Evolutionary conservation across 2,797 vertebrate species (phyloP).

Genomic region (Cossypha heuglini): DNA sequence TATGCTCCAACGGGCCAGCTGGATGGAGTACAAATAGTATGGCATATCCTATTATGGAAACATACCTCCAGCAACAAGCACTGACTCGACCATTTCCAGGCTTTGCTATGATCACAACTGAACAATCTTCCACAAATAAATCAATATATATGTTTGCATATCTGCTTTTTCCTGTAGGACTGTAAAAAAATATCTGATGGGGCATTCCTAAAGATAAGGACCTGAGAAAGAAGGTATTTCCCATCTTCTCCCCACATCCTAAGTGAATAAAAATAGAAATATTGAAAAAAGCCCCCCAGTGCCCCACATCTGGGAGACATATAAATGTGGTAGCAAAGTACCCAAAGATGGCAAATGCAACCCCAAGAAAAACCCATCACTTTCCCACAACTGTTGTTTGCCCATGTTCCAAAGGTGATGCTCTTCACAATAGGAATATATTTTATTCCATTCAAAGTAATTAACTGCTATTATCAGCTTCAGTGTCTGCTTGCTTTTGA

Average conservation of each 20-base stretch:
- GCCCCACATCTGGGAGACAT: rapidly evolving
- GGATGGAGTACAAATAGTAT: slow-evolving; percentile 42
- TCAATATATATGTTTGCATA: not conserved
- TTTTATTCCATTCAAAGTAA: not conserved
- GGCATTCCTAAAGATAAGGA: not conserved
- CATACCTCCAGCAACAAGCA: not conserved
- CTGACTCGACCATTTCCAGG: not conserved
- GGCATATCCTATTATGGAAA: slow-evolving; percentile 3
- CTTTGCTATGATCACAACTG: not conserved
- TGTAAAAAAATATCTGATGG: not conserved
- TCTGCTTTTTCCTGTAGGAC: not conserved
- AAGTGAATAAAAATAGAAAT: not conserved
- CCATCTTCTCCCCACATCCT: rapidly evolving
- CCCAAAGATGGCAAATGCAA: not conserved
- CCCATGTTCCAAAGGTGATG: not conserved
- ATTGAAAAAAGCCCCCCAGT: rapidly evolving
- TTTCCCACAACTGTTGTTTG: not conserved
- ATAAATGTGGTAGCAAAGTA: not conserved
- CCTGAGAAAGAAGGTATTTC: not conserved
- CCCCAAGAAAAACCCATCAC: rapidly evolving
- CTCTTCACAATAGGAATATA: not conserved
- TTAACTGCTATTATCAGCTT: not conserved
- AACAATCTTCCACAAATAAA: not conserved
- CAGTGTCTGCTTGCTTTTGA: not conserved
- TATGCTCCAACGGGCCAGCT: slow-evolving; percentile 38